Evolutionary conservation across 2,797 vertebrate species (phyloP).

Genomic region (Lates japonicus): DNA sequence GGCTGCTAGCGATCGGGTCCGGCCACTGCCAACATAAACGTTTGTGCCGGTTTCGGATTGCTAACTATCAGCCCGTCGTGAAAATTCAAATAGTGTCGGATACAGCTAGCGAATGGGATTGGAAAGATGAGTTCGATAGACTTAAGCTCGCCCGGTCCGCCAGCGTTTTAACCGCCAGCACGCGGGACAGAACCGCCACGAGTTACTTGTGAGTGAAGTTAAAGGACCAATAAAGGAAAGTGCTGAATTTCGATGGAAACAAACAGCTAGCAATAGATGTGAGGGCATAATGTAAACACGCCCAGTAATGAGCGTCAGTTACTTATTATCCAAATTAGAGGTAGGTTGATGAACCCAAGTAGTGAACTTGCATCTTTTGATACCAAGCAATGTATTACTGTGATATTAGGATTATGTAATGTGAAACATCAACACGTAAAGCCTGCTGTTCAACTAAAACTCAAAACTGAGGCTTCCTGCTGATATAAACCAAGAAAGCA

Average conservation of each 20-base stretch:
- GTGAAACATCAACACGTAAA: too few relatives aligned
- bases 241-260: accelerated
- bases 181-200: slow-evolving; percentile 69
- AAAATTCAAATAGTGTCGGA: not conserved
- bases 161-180: slow-evolving; percentile 53
- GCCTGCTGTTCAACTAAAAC: too few relatives aligned
- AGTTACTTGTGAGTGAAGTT: slow-evolving; percentile 75
- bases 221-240: slow-evolving; percentile 67
- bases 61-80: not conserved
- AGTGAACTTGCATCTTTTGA: not conserved
- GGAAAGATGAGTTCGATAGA: not conserved
- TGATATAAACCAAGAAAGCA: too few relatives aligned
- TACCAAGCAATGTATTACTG: too few relatives aligned
- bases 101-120: not conserved
- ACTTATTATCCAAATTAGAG: too few relatives aligned
- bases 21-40: slow-evolving; percentile 21
- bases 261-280: slow-evolving; percentile 67
- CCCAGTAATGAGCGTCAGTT: not conserved
- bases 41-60: not conserved
- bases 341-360: not conserved
- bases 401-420: too few relatives aligned
- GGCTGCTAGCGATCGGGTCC: not conserved
- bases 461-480: too few relatives aligned
- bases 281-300: slow-evolving; percentile 42
- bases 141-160: slow-evolving; percentile 20